These are phyloP conservation scores for Sycophila sp. DNA, from an alignment of 1,140 invertebrate species.

Conservation along the genomic window DNA sequence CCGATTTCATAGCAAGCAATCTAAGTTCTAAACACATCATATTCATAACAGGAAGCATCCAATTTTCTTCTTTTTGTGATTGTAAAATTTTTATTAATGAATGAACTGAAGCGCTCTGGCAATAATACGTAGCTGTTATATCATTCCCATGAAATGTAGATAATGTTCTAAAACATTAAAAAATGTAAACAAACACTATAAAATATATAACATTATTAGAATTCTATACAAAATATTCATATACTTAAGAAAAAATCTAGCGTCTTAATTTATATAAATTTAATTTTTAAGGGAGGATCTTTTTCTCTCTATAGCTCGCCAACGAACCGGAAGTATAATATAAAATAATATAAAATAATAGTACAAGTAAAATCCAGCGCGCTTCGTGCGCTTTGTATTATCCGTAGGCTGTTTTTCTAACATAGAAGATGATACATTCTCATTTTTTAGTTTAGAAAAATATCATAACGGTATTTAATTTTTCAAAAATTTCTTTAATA, in stretches of 20 bases:
- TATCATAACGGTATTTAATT: too few species aligned
- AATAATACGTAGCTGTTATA: slow-evolving; percentile 79
- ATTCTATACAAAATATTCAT: neutral
- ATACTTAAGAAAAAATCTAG: slow-evolving; percentile 2
- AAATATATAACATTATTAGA: neutral
- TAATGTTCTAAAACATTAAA: slow-evolving; percentile 62
- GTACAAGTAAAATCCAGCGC: too few species aligned
- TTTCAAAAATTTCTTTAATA: too few species aligned
- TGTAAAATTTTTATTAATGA: slow-evolving; percentile 86
- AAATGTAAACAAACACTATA: neutral
- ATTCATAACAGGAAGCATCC: slow-evolving; percentile 92
- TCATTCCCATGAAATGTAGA: slow-evolving; percentile 74
- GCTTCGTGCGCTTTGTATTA: too few species aligned
- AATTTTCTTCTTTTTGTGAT: slow-evolving; percentile 94
- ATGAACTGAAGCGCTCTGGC: slow-evolving; percentile 82
- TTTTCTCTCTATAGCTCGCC: too few species aligned
- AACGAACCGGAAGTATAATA: too few species aligned
- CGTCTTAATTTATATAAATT: too few species aligned
- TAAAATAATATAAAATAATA: too few species aligned
- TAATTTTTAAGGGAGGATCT: slow-evolving; percentile 27
- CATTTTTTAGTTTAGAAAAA: too few species aligned
- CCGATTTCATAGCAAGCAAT: slow-evolving; percentile 83
- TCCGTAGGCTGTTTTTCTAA: too few species aligned
- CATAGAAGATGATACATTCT: too few species aligned
- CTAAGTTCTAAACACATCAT: slow-evolving; percentile 88